Evolutionary conservation across 2,797 vertebrate genomes (phyloP).

Genomic region (Anguilla marmorata): DNA sequence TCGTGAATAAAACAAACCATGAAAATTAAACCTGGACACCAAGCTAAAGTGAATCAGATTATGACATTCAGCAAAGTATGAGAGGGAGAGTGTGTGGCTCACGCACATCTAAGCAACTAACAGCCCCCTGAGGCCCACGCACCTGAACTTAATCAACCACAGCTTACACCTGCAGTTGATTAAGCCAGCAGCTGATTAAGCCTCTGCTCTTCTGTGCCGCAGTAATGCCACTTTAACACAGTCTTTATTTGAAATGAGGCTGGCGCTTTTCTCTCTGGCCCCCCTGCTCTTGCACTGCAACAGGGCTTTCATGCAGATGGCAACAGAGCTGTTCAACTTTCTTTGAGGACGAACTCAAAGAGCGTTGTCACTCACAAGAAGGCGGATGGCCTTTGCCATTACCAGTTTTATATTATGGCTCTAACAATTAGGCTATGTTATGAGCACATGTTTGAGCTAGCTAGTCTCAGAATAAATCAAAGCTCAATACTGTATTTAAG

Average conservation of each 20-base stretch:
- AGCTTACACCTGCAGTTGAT: neutral
- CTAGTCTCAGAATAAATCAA: no score
- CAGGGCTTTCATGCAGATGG: no score
- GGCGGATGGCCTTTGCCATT: no score
- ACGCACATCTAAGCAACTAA: neutral
- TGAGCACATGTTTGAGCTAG: no score
- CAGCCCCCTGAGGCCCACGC: neutral
- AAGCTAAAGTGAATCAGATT: neutral
- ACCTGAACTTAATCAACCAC: slow-evolving; percentile 11
- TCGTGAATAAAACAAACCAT: neutral
- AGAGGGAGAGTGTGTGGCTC: slow-evolving; percentile 2
- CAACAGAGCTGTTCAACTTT: no score
- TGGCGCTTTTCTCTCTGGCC: neutral
- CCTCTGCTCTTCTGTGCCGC: neutral
- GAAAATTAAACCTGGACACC: neutral
- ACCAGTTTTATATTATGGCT: no score
- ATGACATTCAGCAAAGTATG: neutral
- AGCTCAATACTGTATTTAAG: no score
- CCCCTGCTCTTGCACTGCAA: neutral
- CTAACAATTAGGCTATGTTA: no score
- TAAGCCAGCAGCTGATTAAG: neutral
- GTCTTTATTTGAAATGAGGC: neutral
- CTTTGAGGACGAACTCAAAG: no score
- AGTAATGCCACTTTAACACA: neutral
- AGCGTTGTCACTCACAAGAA: no score